Evolutionary conservation across 53 echinoderm and acorn worm species (phyloP).

Genomic region (Apostichopus leukothele): DNA sequence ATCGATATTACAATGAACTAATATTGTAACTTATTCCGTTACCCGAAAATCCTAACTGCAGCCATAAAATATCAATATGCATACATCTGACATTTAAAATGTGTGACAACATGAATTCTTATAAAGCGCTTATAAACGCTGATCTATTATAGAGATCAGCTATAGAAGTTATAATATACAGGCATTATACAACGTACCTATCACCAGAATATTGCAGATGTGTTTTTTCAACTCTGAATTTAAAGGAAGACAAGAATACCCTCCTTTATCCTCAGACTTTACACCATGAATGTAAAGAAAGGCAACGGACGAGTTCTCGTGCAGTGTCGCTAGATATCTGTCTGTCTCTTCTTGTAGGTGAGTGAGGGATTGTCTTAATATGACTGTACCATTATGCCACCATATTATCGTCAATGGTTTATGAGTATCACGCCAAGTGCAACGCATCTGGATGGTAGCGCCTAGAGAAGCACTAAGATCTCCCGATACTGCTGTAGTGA

Average conservation of each 20-base stretch:
- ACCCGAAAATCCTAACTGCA: too few relatives aligned
- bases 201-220: not conserved
- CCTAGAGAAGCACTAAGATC: not conserved
- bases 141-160: too few relatives aligned
- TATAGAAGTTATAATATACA: too few relatives aligned
- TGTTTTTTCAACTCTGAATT: not conserved
- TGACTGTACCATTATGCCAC: not conserved
- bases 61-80: too few relatives aligned
- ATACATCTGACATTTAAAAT: too few relatives aligned
- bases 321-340: not conserved
- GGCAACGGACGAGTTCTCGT: not conserved
- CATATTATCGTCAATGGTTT: not conserved
- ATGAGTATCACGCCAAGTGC: not conserved
- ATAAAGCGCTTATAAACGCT: too few relatives aligned
- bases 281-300: not conserved
- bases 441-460: not conserved
- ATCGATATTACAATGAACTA: too few relatives aligned
- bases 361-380: not conserved
- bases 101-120: too few relatives aligned
- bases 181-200: not conserved
- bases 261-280: not conserved
- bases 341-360: not conserved
- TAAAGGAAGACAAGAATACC: not conserved
- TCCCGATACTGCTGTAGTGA: not conserved
- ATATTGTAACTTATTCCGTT: too few relatives aligned